Evolutionary conservation across 2,113 vertebrate species (phyloP), one percentile per base, ranked within the genome.

Genomic region (cattle (Bos taurus)): DNA sequence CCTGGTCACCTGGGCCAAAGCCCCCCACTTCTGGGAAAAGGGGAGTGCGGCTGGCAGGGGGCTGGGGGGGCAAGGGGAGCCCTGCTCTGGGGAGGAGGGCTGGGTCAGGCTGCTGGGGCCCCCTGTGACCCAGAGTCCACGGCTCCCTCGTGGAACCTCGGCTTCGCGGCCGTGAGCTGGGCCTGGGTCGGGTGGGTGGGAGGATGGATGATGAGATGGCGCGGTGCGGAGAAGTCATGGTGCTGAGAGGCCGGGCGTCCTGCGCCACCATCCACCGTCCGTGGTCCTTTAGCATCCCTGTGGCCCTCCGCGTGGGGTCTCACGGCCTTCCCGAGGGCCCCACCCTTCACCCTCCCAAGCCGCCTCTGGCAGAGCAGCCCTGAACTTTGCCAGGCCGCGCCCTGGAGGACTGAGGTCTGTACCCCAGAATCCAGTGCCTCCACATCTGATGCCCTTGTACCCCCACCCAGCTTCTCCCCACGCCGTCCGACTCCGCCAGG

Each of bases 31-130:
- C 21, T 19, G 54, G 40, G 46, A 33, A 36, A 60, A n/a, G 28
- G n/a, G 33, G 10, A 16, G 0, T 0, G 0, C 0, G 11, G 67
- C 19, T 71, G n/a, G 19, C 2, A 0, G 10, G n/a, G n/a, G 9
- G n/a, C 19, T 71, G n/a, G 14, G 9, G 74, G 1, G 40, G 40
- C 2, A 0, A 28, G 28, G 25, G 64, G 4, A 6, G 40, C 0
- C 0, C 78, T 46, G 54, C 33, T 43, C 71, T 83, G 82, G 43
- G 19, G 28, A 1, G 40, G 64, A 9, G 5, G 3, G 16, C 50
- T 26, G 15, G 43, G 12, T 30, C 19, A 50, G 57, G 26, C 30
- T 40, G 28, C 43, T 54, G n/a, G 0, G 17, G 16, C 17, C 4
- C 10, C 9, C 6, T 1, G 11, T 4, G 30, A 54, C 36, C 71